A percentile compares a stretch with the other conserved stretches of the same genome.
phyloP scores from a whole-genome alignment of 2,797 vertebrate species.

The Eleutherodactylus coqui region DNA sequence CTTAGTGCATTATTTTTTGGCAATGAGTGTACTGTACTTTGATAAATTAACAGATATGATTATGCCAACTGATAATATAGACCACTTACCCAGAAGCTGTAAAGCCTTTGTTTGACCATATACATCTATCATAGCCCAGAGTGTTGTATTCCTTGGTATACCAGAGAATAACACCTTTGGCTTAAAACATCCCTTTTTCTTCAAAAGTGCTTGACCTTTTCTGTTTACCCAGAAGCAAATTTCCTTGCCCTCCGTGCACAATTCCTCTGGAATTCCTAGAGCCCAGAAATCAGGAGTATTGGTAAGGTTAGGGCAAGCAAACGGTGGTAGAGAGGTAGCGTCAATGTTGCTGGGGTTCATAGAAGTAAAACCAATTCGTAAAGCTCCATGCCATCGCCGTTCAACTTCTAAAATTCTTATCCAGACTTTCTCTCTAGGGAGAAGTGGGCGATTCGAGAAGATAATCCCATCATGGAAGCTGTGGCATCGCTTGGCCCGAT shows the following conservation, averaged over 20 bases:
- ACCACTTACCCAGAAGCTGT: slow-evolving; percentile 72
- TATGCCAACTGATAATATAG: not conserved
- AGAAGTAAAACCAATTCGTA: slow-evolving; percentile 79
- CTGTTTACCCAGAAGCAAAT: slow-evolving; percentile 75
- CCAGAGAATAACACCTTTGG: slow-evolving; percentile 48
- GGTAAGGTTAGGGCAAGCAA: slow-evolving; percentile 78
- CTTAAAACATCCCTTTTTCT: not conserved
- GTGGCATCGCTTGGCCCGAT: slow-evolving; percentile 62
- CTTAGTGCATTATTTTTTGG: no score
- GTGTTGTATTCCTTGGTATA: slow-evolving; percentile 68
- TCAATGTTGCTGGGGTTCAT: slow-evolving; percentile 66
- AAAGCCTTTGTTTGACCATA: slow-evolving; percentile 78
- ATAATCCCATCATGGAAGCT: slow-evolving; percentile 76
- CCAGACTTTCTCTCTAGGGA: slow-evolving; percentile 68
- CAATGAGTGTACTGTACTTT: no score
- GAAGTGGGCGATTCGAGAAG: slow-evolving; percentile 76
- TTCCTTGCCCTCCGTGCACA: slow-evolving; percentile 63
- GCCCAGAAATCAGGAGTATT: slow-evolving; percentile 71
- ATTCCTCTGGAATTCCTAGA: slow-evolving; percentile 55
- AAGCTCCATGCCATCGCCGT: slow-evolving; percentile 69
- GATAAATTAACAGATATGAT: no score
- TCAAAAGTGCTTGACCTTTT: slow-evolving; percentile 64
- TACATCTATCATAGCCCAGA: slow-evolving; percentile 82
- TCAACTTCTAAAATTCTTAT: slow-evolving; percentile 67
- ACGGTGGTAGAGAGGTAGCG: slow-evolving; percentile 66